Evolutionary conservation across 2,113 vertebrate genomes (phyloP), one percentile per base, ranked within the genome.

Genomic region (Dicrurus megarhynchus): DNA sequence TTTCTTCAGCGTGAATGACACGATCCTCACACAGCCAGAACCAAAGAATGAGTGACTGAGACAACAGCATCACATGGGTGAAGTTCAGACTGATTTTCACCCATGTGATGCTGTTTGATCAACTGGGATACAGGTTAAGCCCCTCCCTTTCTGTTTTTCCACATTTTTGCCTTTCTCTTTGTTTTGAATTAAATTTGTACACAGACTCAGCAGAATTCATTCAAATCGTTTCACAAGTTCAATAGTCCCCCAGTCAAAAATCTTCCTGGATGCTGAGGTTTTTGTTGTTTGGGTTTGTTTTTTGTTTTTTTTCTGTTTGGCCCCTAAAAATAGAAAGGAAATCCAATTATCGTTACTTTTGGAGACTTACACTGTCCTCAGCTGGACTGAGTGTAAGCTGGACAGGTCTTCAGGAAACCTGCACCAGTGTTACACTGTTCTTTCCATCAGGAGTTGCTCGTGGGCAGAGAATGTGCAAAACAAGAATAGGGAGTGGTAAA

Each of bases 41-140:
- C 94, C 96, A 97, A 95, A 97, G 97, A 94, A 53, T 97, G 89
- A 95, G 76, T 96, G 97, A 96, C 96, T 91, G 95, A 97, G 89
- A 84, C 95, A 96, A 97, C 96, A 97, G 95, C 97, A 97, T 97
- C 95, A 96, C 97, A 95, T 97, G 96, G 96, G 96, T 96, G 96
- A 97, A 93, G 95, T 90, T 96, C 96, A 97, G 96, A 92, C 95
- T 96, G 97, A 82, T 84, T 95, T 95, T 97, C 97, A 97, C 96
- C 96, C 97, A 96, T 97, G 97, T 96, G 95, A 96, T 97, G 97
- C 95, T 97, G 97, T 97, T 97, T 96, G 81, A 97, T 87, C 96
- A 95, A 93, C 96, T 84, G 88, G 65, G 95, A 97, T 59, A 97
- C 96, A 97, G 96, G 97, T 97, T 97, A 97, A 97, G 92, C 88